Evolutionary conservation across 2,113 vertebrate species (phyloP).

Genomic region (Lepus timidus): DNA sequence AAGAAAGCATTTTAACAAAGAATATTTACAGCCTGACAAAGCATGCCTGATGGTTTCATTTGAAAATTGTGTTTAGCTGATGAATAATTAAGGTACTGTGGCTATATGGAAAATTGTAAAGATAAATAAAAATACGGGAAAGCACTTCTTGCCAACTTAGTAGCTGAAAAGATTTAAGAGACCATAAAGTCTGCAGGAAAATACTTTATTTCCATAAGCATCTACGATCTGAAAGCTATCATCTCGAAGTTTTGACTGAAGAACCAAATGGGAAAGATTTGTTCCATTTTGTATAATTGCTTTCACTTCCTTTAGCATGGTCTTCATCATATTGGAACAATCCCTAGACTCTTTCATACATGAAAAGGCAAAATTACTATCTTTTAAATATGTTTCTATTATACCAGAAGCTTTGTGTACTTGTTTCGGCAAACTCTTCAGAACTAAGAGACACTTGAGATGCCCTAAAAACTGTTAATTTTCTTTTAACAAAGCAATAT

Average conservation of each 20-base stretch:
- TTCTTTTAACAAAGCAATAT: constrained; percentile 28
- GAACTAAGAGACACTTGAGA: background rate
- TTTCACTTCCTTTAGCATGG: background rate
- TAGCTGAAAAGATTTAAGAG: constrained; percentile 51
- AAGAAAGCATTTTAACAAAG: background rate
- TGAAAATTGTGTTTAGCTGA: constrained; percentile 58
- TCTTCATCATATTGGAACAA: background rate
- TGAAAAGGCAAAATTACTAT: background rate
- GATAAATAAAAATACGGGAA: constrained; percentile 56
- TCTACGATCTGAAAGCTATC: constrained; percentile 51
- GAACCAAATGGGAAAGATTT: constrained; percentile 29
- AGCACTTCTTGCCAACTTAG: constrained; percentile 36
- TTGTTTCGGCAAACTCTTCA: background rate
- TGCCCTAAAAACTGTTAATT: background rate
- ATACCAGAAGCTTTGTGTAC: background rate
- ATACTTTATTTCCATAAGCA: constrained; percentile 51
- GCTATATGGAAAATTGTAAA: constrained; percentile 33
- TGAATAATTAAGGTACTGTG: constrained; percentile 45
- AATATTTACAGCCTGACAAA: background rate
- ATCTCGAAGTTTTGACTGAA: constrained; percentile 27
- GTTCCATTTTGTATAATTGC: constrained; percentile 30
- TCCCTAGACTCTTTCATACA: background rate
- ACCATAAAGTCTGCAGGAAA: background rate
- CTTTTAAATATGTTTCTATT: background rate
- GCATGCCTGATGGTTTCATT: constrained; percentile 43